Percentiles rank a stretch among this genome's conserved stretches.
Evolutionary conservation across 2,113 vertebrate genomes (phyloP).

Genomic region (Clarias magur): DNA sequence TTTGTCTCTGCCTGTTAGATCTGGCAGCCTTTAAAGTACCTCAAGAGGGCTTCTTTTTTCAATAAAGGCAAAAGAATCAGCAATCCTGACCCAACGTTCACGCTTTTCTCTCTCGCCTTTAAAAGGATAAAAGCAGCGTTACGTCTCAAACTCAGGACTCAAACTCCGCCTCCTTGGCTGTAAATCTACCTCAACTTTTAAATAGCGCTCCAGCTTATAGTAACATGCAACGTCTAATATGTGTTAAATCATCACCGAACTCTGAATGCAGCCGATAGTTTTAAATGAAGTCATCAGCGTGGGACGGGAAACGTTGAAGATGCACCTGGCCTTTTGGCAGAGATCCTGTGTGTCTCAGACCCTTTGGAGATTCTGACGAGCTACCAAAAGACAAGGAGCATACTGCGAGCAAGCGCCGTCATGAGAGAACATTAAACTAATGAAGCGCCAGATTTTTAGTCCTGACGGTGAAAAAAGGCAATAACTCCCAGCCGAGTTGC

Average conservation of each 20-base stretch:
- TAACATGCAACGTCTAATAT: neutral
- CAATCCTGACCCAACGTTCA: neutral
- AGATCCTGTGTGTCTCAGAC: neutral
- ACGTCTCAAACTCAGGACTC: neutral
- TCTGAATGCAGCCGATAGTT: neutral
- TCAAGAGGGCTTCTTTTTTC: constrained; percentile 6
- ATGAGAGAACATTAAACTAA: constrained; percentile 27
- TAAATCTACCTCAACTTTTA: neutral
- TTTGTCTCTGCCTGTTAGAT: constrained; percentile 8
- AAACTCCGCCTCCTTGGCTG: neutral
- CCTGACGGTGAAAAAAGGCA: constrained; percentile 7
- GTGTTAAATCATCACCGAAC: neutral
- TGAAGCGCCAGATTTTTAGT: constrained; percentile 38
- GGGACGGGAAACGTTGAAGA: constrained; percentile 43
- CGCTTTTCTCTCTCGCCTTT: neutral
- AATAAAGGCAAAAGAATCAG: constrained; percentile 3
- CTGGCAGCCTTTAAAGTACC: constrained; percentile 32
- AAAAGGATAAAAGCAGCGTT: neutral
- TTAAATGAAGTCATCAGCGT: constrained; percentile 53
- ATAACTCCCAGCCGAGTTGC: too few relatives aligned
- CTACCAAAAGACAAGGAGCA: constrained; percentile 2
- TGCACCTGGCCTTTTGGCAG: constrained; percentile 52
- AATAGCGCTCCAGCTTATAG: neutral
- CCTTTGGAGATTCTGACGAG: neutral
- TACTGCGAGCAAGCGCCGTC: neutral